These are phyloP conservation scores for Ormyrus thymus DNA, from an alignment of 2,888 invertebrate species.

Conservation along the genomic window DNA sequence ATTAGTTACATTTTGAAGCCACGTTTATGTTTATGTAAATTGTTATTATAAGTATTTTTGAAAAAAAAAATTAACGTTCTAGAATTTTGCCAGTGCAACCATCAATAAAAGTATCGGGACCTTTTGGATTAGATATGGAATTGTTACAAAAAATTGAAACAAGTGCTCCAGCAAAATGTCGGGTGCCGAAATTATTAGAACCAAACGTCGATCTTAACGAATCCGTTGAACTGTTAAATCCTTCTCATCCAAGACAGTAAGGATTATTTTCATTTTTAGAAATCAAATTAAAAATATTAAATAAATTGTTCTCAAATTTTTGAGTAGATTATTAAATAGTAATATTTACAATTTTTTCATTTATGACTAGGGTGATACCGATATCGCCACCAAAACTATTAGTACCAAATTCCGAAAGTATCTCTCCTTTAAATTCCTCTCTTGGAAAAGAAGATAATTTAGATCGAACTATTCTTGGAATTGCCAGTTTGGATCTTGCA, in stretches of 20 bases:
- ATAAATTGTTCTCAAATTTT: not conserved
- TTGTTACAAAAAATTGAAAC: slow-evolving; percentile 83
- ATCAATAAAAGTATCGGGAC: slow-evolving; percentile 78
- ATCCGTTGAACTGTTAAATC: slow-evolving; percentile 60
- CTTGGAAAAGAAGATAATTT: slow-evolving; percentile 74
- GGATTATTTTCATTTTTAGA: slow-evolving; percentile 48
- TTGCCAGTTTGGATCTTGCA: slow-evolving; percentile 80
- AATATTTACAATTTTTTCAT: too few relatives aligned
- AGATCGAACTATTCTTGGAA: slow-evolving; percentile 79
- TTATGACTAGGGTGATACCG: slow-evolving; percentile 53
- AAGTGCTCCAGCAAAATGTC: slow-evolving; percentile 70
- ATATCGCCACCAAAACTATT: slow-evolving; percentile 78
- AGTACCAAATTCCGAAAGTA: slow-evolving; percentile 63
- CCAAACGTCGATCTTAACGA: slow-evolving; percentile 68
- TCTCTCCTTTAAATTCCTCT: slow-evolving; percentile 72
- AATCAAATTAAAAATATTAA: not conserved
- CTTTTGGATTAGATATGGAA: slow-evolving; percentile 86
- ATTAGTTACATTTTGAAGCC: not conserved
- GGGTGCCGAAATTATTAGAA: slow-evolving; percentile 73
- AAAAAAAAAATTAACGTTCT: slow-evolving; percentile 32
- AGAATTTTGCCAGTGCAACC: slow-evolving; percentile 63
- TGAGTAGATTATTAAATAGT: not conserved
- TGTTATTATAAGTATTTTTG: slow-evolving; percentile 7
- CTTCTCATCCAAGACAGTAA: slow-evolving; percentile 63
- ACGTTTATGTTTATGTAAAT: not conserved